These are phyloP conservation scores for Pteria penguin DNA, from an alignment of 2,888 invertebrate species.

Conservation along the genomic window DNA sequence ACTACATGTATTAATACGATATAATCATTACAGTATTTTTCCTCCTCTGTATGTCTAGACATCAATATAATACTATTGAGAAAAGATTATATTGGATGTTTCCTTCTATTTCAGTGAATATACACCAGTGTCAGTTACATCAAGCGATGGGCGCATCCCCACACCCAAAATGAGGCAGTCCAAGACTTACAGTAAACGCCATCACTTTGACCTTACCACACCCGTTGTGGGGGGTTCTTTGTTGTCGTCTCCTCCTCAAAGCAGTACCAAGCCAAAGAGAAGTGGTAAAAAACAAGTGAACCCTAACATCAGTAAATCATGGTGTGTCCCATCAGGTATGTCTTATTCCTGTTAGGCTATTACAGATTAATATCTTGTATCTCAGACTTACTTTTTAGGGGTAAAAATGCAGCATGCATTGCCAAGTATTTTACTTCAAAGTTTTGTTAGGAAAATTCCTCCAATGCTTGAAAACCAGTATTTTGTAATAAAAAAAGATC, in stretches of 20 bases:
- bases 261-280: constrained; percentile 33
- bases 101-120: too few species aligned
- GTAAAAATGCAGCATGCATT: too few species aligned
- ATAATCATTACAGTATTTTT: too few species aligned
- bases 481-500: too few species aligned
- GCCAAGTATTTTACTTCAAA: too few species aligned
- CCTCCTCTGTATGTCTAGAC: too few species aligned
- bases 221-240: constrained; percentile 77
- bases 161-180: constrained; percentile 63
- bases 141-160: constrained; percentile 65
- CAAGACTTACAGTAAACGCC: constrained; percentile 50
- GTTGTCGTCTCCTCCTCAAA: constrained; percentile 65
- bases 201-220: constrained; percentile 78
- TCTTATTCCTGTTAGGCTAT: not conserved
- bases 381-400: not conserved
- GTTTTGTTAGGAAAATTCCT: too few species aligned
- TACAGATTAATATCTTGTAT: not conserved
- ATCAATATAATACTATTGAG: too few species aligned
- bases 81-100: too few species aligned
- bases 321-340: constrained; percentile 36
- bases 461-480: too few species aligned
- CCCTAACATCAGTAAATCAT: constrained; percentile 49
- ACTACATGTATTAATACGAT: too few species aligned
- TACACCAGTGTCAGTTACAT: not conserved
- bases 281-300: constrained; percentile 19